Base-by-base conservation (phyloP, 1,140 invertebrate genomes). In the Euwallacea similis region DNA sequence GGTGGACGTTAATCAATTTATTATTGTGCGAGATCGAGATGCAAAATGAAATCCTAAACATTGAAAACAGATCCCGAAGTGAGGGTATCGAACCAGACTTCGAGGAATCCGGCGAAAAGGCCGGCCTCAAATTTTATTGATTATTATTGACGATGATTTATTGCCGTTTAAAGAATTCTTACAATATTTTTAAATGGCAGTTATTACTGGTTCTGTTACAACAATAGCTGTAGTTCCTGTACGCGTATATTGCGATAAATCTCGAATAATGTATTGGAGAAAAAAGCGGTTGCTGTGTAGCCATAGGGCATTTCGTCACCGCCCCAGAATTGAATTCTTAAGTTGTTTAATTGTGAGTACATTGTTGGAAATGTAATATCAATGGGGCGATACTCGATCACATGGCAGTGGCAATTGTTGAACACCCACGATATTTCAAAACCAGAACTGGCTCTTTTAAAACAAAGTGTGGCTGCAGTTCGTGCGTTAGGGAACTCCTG, bases 381-480 rank as follows among this genome's bases (percentile, higher is more conserved):
- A 41, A 53, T 15, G 7, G 46, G 21, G 50, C 63, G 66, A 68
- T 68, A 68, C 44, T 59, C 44, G 42, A 68, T 60, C 66, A 42
- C 9, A n/a, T 59, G 66, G 21, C 66, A 60, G 66, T 68, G 66
- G 66, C 66, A 68, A 68, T 60, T 59, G 55, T 15, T 9, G 10
- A 46, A 68, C 66, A 60, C 66, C 66, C 58, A 68, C 66, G 55
- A 68, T 43, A 60, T 68, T 68, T 68, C 66, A 68, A 46, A 68
- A 68, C 66, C 65, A 46, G 50, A 66, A 56, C 54, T 13, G n/a
- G 41, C 41, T 13, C 54, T 58, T 44, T 56, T 58, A 66, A 58
- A 58, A 66, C 53, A 66, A 66, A 44, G 64, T 66, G 59, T 41
- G 59, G 33, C 42, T 61, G 61, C 54, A 21, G 54, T 58, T 56